Evolutionary conservation across 2,113 vertebrate species (phyloP), one percentile per base, ranked within the genome.

Genomic region (Alces alces): DNA sequence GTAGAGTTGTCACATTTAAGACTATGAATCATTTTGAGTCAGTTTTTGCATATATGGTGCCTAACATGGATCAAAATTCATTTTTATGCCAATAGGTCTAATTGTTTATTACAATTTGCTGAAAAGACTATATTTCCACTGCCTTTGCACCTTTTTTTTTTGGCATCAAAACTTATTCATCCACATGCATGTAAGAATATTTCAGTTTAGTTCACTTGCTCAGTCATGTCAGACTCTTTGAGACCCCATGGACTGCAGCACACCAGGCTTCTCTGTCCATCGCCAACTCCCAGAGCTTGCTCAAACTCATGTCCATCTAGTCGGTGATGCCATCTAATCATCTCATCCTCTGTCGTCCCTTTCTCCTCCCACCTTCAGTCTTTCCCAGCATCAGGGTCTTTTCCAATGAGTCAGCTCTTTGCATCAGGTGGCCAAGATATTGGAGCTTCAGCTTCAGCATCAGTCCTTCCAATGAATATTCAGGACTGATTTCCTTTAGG

Each of bases 141-240:
- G 60, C 30, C 28, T 94, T 45, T 82, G 11, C 30, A 57, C 39
- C 11, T 36, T 82, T 89, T 36, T 82, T 89, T 54, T 82, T n/a
- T 54, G 30, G 0, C 6, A 36, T 89, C 23, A 66, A 66, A 93
- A 25, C 14, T 8, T 58, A 52, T 52, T 66, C 14, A 27, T 89
- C 7, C 36, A 55, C n/a, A 55, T 28, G 36, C 9, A 80, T 19
- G 6, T 36, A 11, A 25, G 19, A 23, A 21, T 91, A 30, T 39
- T 36, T 70, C n/a, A 39, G n/a, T 39, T 70, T n/a, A 70, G 19
- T 70, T 70, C n/a, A 39, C 19, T 70, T 39, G 19, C 5, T 70
- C n/a, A 39, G 66, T 70, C 19, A 0, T 12, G 2, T 70, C 5
- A 0, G 19, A 39, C 19, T 70, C 66, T 1, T 36, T 70, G 10